Percentiles rank a stretch among this genome's conserved stretches.
phyloP scores from a whole-genome alignment of 2,888 invertebrate species.

The Melikaiella ostensackeni region DNA sequence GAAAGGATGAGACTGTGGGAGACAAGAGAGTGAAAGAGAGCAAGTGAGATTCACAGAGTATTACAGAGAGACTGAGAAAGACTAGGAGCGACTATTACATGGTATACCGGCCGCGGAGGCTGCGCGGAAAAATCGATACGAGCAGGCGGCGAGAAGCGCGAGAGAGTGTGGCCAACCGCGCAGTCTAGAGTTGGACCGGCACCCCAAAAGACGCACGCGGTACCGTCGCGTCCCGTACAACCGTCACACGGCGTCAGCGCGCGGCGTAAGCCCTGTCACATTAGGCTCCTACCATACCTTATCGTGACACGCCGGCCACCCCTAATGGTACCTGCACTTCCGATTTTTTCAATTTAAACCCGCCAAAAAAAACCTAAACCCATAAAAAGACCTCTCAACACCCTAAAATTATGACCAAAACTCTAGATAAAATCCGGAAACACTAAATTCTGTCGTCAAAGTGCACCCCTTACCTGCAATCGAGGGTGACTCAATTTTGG shows the following conservation, averaged over 20 bases:
- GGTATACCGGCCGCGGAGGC: conserved; percentile 69
- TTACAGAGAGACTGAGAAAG: conserved; percentile 37
- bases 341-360: conserved; percentile 4
- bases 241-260: conserved; percentile 38
- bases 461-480: too few relatives aligned
- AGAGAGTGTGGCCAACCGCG: conserved; percentile 68
- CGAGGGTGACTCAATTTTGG: too few relatives aligned
- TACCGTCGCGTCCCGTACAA: conserved; percentile 43
- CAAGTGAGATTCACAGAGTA: conserved; percentile 40
- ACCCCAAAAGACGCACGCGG: conserved; percentile 68
- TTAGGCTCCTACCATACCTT: conserved; percentile 49
- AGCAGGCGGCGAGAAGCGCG: conserved; percentile 63
- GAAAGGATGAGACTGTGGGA: conserved; percentile 21
- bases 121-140: conserved; percentile 76
- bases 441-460: too few relatives aligned
- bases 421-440: background rate
- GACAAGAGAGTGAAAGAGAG: conserved; percentile 38
- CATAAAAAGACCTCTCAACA: background rate
- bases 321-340: conserved; percentile 27
- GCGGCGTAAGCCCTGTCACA: background rate
- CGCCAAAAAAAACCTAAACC: background rate
- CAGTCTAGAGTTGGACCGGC: conserved; percentile 74
- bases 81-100: conserved; percentile 32
- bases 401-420: background rate
- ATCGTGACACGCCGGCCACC: conserved; percentile 51